These are phyloP conservation scores for Idaea aversata DNA, from an alignment of 2,888 invertebrate species.

Conservation along the genomic window DNA sequence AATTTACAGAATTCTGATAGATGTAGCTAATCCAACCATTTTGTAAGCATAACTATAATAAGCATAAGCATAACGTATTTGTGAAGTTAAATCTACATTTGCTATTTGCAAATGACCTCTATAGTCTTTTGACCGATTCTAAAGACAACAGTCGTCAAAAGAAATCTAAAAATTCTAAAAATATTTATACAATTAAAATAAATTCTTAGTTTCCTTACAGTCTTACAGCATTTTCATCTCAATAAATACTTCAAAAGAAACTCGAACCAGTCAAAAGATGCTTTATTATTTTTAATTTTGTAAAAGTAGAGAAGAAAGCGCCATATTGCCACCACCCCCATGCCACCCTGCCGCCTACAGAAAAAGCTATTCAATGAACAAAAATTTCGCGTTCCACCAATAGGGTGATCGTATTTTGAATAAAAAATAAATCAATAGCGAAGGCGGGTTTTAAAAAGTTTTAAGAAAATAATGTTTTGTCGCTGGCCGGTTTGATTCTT, in stretches of 20 bases:
- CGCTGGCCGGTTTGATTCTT: conserved; percentile 9
- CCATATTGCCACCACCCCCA: conserved; percentile 54
- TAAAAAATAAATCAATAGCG: conserved; percentile 69
- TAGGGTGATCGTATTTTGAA: conserved; percentile 46
- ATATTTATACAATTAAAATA: no score
- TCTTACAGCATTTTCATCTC: conserved; percentile 6
- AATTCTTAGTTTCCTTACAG: no score
- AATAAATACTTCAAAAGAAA: conserved; percentile 16
- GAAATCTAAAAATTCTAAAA: no score
- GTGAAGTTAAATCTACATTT: no score
- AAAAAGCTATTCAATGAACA: conserved; percentile 76
- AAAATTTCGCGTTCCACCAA: conserved; percentile 67
- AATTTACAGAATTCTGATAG: no score
- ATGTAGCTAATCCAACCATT: no score
- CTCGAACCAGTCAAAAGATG: conserved; percentile 27
- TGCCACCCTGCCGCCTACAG: conserved; percentile 62
- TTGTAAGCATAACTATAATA: no score
- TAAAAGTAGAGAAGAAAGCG: conserved; percentile 35
- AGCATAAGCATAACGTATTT: no score
- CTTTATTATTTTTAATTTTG: conserved; percentile 44
- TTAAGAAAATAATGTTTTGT: conserved; percentile 23
- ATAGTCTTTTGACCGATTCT: no score
- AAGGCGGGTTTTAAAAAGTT: conserved; percentile 39
- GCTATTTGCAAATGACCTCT: no score
- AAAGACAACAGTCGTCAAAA: no score